Evolutionary conservation across 2,113 vertebrate species (phyloP), one percentile per base, ranked within the genome.

Genomic region (Orientallactaga bullata): DNA sequence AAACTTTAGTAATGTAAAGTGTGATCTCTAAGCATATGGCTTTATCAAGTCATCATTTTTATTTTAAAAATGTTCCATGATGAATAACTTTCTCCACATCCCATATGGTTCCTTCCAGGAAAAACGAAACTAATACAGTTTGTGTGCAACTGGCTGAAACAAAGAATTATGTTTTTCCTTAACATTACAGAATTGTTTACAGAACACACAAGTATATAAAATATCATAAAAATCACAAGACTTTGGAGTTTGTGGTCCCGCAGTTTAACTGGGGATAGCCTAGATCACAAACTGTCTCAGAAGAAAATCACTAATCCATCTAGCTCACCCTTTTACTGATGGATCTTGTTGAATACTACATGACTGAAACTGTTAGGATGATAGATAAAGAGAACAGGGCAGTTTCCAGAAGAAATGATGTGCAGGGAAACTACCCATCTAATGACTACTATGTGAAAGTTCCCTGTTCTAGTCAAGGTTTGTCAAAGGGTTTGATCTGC

Each of bases 61-160:
- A 86, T 60, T 78, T 65, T 85, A 79, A 92, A 95, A 94, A 76
- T 47, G 12, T 92, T 96, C 72, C 12, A 86, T 58, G 51, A 88
- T 72, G 21, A 74, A 90, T 23, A 90, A 79, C 20, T 89, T 82
- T 60, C 58, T 20, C 37, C 42, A 66, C 37, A 89, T 61, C 83
- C 39, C 26, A 77, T 71, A 84, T 88, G 39, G 79, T 88, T 85
- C 15, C 10, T 79, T 51, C 39, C 85, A 72, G 4, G 24, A 88
- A 60, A 77, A 55, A 37, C 20, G 88, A 60, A 77, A 55, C n/a
- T 26, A 88, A 24, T 85, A 32, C 28, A 85, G 61, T 73, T 60
- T 47, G 3, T 94, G 24, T 30, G 20, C 24, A 88, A 16, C 13
- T 77, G 35, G 20, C 3, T 85, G 37, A 96, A 95, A 63, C 37